Evolutionary conservation across 2,113 vertebrate species (phyloP).

Genomic region (Pavo muticus): DNA sequence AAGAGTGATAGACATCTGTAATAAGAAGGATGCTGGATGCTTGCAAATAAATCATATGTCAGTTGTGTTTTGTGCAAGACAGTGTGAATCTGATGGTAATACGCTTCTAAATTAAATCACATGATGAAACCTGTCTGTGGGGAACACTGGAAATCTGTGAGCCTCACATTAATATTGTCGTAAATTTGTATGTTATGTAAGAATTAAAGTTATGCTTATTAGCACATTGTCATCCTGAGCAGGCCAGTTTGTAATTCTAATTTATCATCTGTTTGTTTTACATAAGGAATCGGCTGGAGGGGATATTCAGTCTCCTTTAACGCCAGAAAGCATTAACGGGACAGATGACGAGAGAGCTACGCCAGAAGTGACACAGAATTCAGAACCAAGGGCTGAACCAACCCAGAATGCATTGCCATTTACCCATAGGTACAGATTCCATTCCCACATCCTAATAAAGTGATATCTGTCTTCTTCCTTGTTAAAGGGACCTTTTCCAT

Average conservation of each 20-base stretch:
- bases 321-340: slow-evolving; percentile 94
- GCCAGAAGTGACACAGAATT: slow-evolving; percentile 84
- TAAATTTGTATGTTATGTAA: background rate
- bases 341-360: slow-evolving; percentile 88
- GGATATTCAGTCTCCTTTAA: slow-evolving; percentile 92
- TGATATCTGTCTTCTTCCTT: slow-evolving; percentile 59
- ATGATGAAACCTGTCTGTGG: background rate
- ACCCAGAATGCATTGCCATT: slow-evolving; percentile 91
- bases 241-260: slow-evolving; percentile 12
- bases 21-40: background rate
- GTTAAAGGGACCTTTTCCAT: slow-evolving; percentile 54
- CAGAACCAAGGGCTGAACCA: slow-evolving; percentile 87
- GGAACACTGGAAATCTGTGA: background rate
- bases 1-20: background rate
- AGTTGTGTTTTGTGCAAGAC: background rate
- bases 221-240: background rate
- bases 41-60: background rate
- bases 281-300: slow-evolving; percentile 91
- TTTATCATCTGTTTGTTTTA: slow-evolving; percentile 27
- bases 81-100: background rate
- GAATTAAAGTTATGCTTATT: background rate
- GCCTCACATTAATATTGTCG: background rate
- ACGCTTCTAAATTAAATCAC: background rate
- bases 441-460: slow-evolving; percentile 79
- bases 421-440: slow-evolving; percentile 92